Evolutionary conservation across 2,113 vertebrate species (phyloP).

Genomic region (Tychaedon coryphoeus): DNA sequence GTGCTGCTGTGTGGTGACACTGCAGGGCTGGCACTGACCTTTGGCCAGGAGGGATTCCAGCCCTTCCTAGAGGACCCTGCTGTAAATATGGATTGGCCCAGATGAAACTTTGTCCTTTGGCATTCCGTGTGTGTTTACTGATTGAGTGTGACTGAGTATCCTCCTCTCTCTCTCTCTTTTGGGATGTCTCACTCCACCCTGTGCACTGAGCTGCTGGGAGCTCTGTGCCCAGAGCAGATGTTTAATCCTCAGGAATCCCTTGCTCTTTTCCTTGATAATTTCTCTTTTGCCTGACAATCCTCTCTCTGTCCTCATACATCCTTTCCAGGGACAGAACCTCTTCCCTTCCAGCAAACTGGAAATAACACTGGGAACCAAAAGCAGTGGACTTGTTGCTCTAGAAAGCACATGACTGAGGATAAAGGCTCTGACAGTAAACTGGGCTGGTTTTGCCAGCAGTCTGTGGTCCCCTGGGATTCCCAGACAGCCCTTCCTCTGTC

Average conservation of each 20-base stretch:
- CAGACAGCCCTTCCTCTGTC: not conserved
- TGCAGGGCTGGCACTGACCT: slow-evolving; percentile 19
- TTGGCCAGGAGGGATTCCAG: not conserved
- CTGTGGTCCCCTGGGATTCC: not conserved
- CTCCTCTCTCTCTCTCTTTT: not conserved
- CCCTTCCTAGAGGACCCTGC: not conserved
- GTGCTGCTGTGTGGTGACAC: not conserved
- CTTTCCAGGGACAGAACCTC: not conserved
- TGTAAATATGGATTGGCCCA: not conserved
- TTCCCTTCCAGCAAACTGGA: not conserved
- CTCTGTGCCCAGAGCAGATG: not conserved
- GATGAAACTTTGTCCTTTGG: slow-evolving; percentile 14
- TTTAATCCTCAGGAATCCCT: not conserved
- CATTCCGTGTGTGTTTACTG: not conserved
- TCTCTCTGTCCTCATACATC: not conserved
- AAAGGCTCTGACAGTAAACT: not conserved
- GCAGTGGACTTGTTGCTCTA: slow-evolving; percentile 4
- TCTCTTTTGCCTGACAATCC: not conserved
- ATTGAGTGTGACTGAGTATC: not conserved
- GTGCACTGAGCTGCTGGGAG: not conserved
- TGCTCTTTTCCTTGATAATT: slow-evolving; percentile 16
- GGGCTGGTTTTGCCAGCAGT: not conserved
- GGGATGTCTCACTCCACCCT: not conserved
- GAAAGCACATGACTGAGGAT: slow-evolving; percentile 54
- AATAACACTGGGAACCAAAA: not conserved